Conservation (phyloP, 2,113 vertebrate species). For the Periophthalmus modestus region DNA sequence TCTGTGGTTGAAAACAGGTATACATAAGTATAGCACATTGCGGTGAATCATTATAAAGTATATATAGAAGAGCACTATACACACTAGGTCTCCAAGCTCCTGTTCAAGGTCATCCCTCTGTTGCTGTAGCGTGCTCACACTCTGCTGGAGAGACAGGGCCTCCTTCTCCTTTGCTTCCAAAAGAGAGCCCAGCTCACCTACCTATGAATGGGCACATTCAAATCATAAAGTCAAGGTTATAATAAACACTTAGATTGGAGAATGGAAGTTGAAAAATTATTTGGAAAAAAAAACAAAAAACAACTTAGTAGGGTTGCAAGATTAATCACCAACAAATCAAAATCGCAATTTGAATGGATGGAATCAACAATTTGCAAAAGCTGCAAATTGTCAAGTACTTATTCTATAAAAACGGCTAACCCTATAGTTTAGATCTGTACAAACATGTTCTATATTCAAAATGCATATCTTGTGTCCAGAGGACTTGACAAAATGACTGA, state of each 20-base stretch:
- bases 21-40: not conserved
- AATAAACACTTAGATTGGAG: not conserved
- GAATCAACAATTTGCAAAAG: too few relatives aligned
- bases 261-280: not conserved
- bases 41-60: not conserved
- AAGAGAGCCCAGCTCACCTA: conserved; percentile 80
- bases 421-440: too few relatives aligned
- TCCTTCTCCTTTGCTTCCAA: conserved; percentile 83
- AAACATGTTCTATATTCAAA: too few relatives aligned
- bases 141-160: conserved; percentile 81
- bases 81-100: conserved; percentile 85
- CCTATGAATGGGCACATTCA: conserved; percentile 67
- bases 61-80: conserved; percentile 28
- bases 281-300: too few relatives aligned
- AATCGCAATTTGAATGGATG: too few relatives aligned
- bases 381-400: too few relatives aligned
- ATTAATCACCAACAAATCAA: too few relatives aligned
- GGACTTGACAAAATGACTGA: too few relatives aligned
- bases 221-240: not conserved
- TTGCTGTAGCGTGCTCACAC: conserved; percentile 78
- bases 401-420: too few relatives aligned
- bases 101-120: conserved; percentile 83
- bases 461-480: too few relatives aligned
- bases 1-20: conserved; percentile 73
- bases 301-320: not conserved